Evolutionary conservation across 2,797 vertebrate genomes (phyloP), one percentile per base, ranked within the genome.

Genomic region (Liasis olivaceus): DNA sequence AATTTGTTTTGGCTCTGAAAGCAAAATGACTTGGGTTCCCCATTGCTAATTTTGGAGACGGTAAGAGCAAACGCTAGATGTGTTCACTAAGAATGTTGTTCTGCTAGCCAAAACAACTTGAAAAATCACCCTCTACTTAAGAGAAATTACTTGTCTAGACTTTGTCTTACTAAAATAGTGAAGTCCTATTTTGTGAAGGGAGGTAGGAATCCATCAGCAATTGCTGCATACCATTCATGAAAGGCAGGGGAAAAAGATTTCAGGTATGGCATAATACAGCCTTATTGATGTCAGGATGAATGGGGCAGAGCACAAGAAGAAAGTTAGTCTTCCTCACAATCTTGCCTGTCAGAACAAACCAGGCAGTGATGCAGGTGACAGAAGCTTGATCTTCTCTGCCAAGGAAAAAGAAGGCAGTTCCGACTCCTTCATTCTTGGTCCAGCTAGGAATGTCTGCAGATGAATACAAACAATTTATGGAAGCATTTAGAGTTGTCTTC

Each of bases 381-480:
- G 88, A 91, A 94, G 62, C 64, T 54, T n/a, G 4, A 58, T 54
- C 60, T 91, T 93, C 5, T 87, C 89, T 93, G 93, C 77, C 93
- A 91, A 0, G 0, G 11, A 87, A 91, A 90, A 14, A 0, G 60
- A 0, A 93, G 89, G 14, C 87, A 58, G 66, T 89, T 81, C 89
- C 42, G 60, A 58, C 84, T 89, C 87, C 59, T 22, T 26, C 59
- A 86, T 89, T 91, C 89, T 60, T 86, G 63, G 26, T 86, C 92
- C 66, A 64, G 63, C 58, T 62, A 89, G 92, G 92, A 95, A 84
- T 93, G 54, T 93, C 94, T 96, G 94, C 95, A 94, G 95, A 95
- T 97, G 97, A 97, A 98, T 98, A 97, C 97, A 96, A 97, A 97
- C 96, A 96, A 97, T 96, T 98, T 97, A 95, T 97, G 96, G 96